Conservation (phyloP, 35 echinoderm and acorn worm genomes). For the Stichopus chloronotus region DNA sequence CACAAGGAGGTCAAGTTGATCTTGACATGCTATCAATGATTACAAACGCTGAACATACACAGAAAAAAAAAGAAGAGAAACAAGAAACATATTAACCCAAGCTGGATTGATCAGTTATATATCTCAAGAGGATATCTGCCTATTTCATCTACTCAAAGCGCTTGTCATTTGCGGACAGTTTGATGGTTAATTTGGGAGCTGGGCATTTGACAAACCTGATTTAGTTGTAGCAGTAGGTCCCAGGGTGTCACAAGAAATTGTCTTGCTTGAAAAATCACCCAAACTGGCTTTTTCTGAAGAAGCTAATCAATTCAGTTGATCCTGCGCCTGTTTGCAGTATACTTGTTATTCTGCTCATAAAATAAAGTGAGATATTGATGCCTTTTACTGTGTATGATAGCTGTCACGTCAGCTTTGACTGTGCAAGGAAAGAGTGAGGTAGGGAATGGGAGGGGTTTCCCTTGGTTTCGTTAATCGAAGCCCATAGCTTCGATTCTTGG, state of each 20-base stretch:
- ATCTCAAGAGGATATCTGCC: neutral
- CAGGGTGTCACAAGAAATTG: neutral
- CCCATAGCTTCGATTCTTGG: too few relatives aligned
- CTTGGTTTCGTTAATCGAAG: too few relatives aligned
- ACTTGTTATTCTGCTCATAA: too few relatives aligned
- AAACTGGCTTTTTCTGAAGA: neutral
- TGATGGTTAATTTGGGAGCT: neutral
- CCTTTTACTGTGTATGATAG: too few relatives aligned
- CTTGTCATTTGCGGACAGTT: neutral
- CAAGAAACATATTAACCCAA: neutral
- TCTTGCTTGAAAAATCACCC: neutral
- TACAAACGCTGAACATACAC: neutral
- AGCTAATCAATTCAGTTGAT: neutral
- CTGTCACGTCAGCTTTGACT: too few relatives aligned
- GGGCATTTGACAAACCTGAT: neutral
- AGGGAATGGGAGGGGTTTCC: too few relatives aligned
- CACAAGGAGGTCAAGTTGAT: neutral
- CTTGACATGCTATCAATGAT: neutral
- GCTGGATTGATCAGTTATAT: neutral
- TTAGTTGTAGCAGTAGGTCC: neutral
- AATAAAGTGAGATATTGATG: too few relatives aligned
- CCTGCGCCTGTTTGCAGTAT: neutral
- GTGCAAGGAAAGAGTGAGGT: too few relatives aligned
- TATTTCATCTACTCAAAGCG: neutral
- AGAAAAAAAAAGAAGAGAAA: neutral